Conservation (phyloP, 2,888 invertebrate genomes). For the Silvanus unidentatus region DNA sequence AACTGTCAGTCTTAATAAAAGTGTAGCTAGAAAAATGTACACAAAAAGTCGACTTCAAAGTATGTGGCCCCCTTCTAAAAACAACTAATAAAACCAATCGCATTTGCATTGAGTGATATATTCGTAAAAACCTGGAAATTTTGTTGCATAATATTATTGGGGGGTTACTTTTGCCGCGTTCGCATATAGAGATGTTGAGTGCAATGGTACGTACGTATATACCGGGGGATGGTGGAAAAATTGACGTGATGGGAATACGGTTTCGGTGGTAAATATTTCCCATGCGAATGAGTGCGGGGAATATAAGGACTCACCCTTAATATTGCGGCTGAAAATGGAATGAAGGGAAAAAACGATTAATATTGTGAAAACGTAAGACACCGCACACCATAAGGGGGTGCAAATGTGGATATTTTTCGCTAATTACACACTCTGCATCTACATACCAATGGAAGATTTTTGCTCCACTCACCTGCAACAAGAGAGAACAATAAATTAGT, state of each 20-base stretch:
- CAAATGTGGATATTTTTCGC: slow-evolving; percentile 22
- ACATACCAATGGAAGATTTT: too few relatives aligned
- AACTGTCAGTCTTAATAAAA: too few relatives aligned
- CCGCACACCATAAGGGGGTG: slow-evolving; percentile 24
- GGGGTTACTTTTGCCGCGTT: too few relatives aligned
- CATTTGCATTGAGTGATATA: slow-evolving; percentile 16
- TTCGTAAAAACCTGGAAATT: slow-evolving; percentile 26
- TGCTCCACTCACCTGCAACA: too few relatives aligned
- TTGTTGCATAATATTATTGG: slow-evolving; percentile 6
- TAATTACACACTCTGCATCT: slow-evolving; percentile 21
- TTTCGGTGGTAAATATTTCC: slow-evolving; percentile 30
- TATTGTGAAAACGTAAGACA: slow-evolving; percentile 29
- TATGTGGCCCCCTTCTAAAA: too few relatives aligned
- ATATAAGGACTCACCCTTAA: slow-evolving; percentile 26
- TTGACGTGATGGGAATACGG: slow-evolving; percentile 36
- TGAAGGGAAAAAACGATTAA: slow-evolving; percentile 32
- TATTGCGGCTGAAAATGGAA: slow-evolving; percentile 28
- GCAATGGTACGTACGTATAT: too few relatives aligned
- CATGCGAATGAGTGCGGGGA: slow-evolving; percentile 27
- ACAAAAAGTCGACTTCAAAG: too few relatives aligned
- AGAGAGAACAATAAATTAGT: too few relatives aligned
- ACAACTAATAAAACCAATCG: background rate
- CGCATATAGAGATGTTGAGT: too few relatives aligned
- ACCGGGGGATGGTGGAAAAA: too few relatives aligned
- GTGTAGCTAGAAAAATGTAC: too few relatives aligned